phyloP scores from a whole-genome alignment of 2,888 invertebrate genomes.

The Aspidiotus rigidus region DNA sequence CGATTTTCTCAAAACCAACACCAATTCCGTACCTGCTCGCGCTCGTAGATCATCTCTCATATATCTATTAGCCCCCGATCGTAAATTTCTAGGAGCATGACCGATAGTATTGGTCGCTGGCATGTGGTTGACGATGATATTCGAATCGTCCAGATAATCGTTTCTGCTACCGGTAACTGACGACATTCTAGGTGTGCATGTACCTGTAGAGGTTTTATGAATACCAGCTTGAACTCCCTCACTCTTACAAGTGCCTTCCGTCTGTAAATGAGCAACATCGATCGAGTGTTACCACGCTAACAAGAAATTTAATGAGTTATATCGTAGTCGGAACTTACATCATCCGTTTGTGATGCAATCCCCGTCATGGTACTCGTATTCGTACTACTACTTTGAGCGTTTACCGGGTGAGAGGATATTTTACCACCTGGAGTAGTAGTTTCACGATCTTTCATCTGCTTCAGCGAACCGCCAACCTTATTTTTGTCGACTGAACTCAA shows the following conservation, averaged over 20 bases:
- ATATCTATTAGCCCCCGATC: slow-evolving; percentile 20
- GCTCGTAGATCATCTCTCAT: slow-evolving; percentile 23
- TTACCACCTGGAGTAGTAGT: slow-evolving; percentile 40
- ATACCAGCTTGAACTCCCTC: slow-evolving; percentile 55
- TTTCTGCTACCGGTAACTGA: slow-evolving; percentile 23
- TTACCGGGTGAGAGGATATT: slow-evolving; percentile 31
- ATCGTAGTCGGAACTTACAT: slow-evolving; percentile 34
- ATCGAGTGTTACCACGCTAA: no score
- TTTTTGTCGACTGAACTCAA: slow-evolving; percentile 47
- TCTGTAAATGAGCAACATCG: slow-evolving; percentile 26
- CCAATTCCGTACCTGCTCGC: slow-evolving; percentile 9
- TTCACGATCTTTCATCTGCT: slow-evolving; percentile 38
- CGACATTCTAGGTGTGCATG: slow-evolving; percentile 39
- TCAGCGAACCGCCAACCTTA: slow-evolving; percentile 31
- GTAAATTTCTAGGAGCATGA: slow-evolving; percentile 15
- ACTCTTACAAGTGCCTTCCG: slow-evolving; percentile 56
- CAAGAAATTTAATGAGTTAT: no score
- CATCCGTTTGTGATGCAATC: slow-evolving; percentile 40
- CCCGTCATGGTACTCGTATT: slow-evolving; percentile 37
- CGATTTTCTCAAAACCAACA: not conserved
- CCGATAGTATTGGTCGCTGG: slow-evolving; percentile 9
- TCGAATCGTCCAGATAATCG: slow-evolving; percentile 22
- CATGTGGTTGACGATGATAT: slow-evolving; percentile 13
- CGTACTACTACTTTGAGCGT: slow-evolving; percentile 35
- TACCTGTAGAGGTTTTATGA: slow-evolving; percentile 40